phyloP scores from a whole-genome alignment of 2,113 vertebrate genomes.

The Brachirus orientalis region DNA sequence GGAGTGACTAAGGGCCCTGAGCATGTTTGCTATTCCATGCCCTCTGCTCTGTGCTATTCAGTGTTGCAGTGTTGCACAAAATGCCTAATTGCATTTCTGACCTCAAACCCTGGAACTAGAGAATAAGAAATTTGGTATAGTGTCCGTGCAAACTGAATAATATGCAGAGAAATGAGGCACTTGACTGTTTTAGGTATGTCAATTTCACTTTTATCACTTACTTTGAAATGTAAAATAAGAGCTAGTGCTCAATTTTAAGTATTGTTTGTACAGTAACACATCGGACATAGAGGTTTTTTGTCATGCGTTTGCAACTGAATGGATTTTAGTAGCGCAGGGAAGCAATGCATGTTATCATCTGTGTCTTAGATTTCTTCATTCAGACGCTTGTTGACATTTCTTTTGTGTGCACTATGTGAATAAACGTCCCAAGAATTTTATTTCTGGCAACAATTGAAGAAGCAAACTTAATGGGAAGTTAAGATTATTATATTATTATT shows the following conservation, averaged over 20 bases:
- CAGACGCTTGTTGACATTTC: not conserved
- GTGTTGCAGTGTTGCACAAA: constrained; percentile 43
- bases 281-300: not conserved
- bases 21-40: constrained; percentile 21
- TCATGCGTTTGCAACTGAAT: not conserved
- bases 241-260: not conserved
- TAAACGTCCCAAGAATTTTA: constrained; percentile 5
- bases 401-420: constrained; percentile 5
- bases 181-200: not conserved
- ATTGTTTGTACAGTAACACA: not conserved
- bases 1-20: constrained; percentile 33
- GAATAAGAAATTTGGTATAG: constrained; percentile 11
- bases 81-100: constrained; percentile 32
- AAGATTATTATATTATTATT: constrained; percentile 10
- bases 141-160: not conserved
- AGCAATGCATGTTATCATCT: not conserved
- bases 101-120: constrained; percentile 25
- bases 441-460: constrained; percentile 5
- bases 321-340: not conserved
- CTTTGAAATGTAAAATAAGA: constrained; percentile 1
- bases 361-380: not conserved
- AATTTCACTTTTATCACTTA: not conserved
- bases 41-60: constrained; percentile 40
- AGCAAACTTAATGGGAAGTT: constrained; percentile 7
- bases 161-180: not conserved